Percentiles rank a stretch among this genome's conserved stretches.
phyloP scores from a whole-genome alignment of 2,888 invertebrate species.

The Calameuta filiformis region DNA sequence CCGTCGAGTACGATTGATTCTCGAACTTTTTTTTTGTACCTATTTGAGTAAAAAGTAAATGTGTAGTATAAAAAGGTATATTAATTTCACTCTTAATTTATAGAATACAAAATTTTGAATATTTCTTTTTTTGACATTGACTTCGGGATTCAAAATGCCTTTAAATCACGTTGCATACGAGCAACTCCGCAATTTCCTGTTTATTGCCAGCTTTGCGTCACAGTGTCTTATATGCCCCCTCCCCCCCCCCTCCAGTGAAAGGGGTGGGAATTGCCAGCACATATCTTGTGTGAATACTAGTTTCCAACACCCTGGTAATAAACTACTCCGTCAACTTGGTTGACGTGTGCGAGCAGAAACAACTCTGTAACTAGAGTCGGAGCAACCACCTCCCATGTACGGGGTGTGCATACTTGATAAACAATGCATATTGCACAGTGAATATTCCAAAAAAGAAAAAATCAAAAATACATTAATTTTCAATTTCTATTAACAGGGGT shows the following conservation, averaged over 20 bases:
- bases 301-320: slow-evolving; percentile 10
- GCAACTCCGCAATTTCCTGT: background rate
- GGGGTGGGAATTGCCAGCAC: slow-evolving; percentile 11
- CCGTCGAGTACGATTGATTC: too few species aligned
- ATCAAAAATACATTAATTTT: too few species aligned
- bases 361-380: slow-evolving; percentile 9
- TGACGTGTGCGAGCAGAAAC: slow-evolving; percentile 16
- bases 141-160: background rate
- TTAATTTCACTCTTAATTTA: too few species aligned
- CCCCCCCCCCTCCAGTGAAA: background rate
- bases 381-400: background rate
- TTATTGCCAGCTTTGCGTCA: slow-evolving; percentile 3
- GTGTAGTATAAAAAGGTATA: too few species aligned
- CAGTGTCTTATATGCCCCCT: background rate
- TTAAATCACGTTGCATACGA: background rate
- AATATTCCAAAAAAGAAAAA: too few species aligned
- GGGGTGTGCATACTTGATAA: too few species aligned
- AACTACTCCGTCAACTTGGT: slow-evolving; percentile 11
- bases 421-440: too few species aligned
- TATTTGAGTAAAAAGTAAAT: too few species aligned
- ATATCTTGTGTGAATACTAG: slow-evolving; percentile 12
- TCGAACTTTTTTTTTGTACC: accelerated
- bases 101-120: too few species aligned
- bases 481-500: too few species aligned
- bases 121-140: too few species aligned